Evolutionary conservation across 2,797 vertebrate genomes (phyloP).

Genomic region (Gymnopithys bicolor): DNA sequence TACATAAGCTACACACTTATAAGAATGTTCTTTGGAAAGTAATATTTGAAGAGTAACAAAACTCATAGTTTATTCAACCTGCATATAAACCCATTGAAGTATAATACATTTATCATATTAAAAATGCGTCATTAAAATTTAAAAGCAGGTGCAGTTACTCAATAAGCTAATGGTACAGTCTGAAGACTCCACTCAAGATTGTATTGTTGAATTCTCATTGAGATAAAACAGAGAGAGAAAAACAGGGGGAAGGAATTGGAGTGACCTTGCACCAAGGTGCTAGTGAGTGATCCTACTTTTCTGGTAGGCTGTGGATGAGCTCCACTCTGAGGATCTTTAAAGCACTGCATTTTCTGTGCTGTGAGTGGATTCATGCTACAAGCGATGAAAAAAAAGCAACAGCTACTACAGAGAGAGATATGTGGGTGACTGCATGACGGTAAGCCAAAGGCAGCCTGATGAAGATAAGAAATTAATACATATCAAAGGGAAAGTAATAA

Average conservation of each 20-base stretch:
- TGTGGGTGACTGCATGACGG: background rate
- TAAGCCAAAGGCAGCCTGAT: background rate
- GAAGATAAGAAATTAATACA: background rate
- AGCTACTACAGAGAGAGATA: background rate
- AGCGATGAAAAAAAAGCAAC: background rate
- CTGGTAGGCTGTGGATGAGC: conserved; percentile 78
- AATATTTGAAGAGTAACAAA: conserved; percentile 75
- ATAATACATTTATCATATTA: conserved; percentile 81
- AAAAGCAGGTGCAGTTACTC: conserved; percentile 78
- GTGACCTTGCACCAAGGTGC: conserved; percentile 81
- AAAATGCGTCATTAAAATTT: conserved; percentile 84
- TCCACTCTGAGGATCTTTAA: conserved; percentile 79
- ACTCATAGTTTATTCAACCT: conserved; percentile 77
- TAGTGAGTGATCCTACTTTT: background rate
- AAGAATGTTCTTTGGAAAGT: conserved; percentile 64
- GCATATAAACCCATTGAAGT: conserved; percentile 77
- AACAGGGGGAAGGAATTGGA: conserved; percentile 53
- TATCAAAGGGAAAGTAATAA: background rate
- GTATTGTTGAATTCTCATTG: conserved; percentile 77
- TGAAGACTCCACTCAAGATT: conserved; percentile 76
- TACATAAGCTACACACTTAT: conserved; percentile 39
- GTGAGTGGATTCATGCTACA: background rate
- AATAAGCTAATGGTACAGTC: conserved; percentile 81
- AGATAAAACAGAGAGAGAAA: conserved; percentile 65
- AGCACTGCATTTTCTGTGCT: conserved; percentile 69